Conservation (phyloP, 1,140 invertebrate species). For the Linepithema humile region DNA sequence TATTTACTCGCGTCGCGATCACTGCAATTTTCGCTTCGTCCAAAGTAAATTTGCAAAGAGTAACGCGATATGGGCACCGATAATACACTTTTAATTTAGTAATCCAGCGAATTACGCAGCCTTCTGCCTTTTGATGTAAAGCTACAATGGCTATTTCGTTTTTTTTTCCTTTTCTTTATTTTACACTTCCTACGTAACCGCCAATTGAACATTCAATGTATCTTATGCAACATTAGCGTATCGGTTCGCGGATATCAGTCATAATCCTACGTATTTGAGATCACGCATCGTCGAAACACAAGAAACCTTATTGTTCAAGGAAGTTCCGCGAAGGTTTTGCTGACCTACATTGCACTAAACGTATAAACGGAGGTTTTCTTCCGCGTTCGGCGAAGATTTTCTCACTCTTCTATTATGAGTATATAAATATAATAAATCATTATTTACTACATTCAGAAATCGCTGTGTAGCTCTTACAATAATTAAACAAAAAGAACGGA, state of each 20-base stretch:
- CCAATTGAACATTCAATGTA: background rate
- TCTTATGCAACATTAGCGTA: background rate
- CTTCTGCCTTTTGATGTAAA: background rate
- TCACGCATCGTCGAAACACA: conserved; percentile 18
- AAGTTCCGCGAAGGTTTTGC: conserved; percentile 21
- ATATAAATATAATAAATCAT: background rate
- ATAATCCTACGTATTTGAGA: conserved; percentile 18
- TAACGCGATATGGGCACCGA: background rate
- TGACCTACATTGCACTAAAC: conserved; percentile 10
- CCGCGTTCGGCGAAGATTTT: background rate
- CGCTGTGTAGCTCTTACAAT: background rate
- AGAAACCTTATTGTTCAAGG: conserved; percentile 14
- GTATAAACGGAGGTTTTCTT: conserved; percentile 25
- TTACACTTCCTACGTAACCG: background rate
- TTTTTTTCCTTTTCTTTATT: background rate
- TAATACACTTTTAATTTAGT: background rate
- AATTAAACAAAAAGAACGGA: background rate
- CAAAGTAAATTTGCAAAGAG: background rate
- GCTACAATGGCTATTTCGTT: background rate
- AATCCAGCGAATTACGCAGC: background rate
- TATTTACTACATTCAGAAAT: background rate
- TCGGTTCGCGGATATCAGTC: background rate
- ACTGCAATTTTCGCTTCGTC: background rate
- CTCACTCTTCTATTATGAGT: background rate
- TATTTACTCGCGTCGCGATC: background rate